Evolutionary conservation across 2,797 vertebrate genomes (phyloP), one percentile per base, ranked within the genome.

Genomic region (Caiman crocodilus): DNA sequence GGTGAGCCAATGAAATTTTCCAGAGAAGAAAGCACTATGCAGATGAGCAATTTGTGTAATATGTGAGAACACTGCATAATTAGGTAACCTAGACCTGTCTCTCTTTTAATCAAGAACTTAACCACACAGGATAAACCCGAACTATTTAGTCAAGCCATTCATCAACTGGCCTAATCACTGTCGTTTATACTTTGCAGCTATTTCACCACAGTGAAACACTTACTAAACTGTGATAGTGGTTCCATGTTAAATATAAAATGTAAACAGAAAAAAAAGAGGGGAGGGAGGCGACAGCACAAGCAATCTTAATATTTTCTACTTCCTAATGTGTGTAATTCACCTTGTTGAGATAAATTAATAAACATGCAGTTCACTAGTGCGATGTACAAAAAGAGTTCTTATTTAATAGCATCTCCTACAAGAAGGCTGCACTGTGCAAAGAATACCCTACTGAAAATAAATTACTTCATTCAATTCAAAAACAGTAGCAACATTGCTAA

Each of bases 381-480:
- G 90, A 73, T 85, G 59, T 86, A 56, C 76, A 50, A 50, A 80
- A 35, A 91, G 55, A 91, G 74, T 85, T 84, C 42, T 91, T 21
- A 55, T 76, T 89, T 35, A 90, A 4, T 9, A 30, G 1, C 9
- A 7, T 64, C 1, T 1, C 28, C 20, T 30, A 73, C 21, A 67
- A 10, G 23, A 80, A 78, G 5, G 7, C 79, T 71, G 76, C 18
- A 91, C 84, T 85, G 78, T 65, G 69, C 50, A 84, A 89, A 71
- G 32, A 71, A 42, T 14, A 87, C 15, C 84, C 50, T 74, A 35
- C 18, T 61, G 17, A 69, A 91, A 85, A 73, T 76, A 91, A 50
- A 92, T 92, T 92, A 80, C 4, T 42, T n/a, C 35, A 4, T 85
- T 93, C 79, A 64, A 76, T 85, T 84, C 28, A 64, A 76, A 91